phyloP scores from a whole-genome alignment of 1,140 invertebrate genomes.

The Lepidurus apus region DNA sequence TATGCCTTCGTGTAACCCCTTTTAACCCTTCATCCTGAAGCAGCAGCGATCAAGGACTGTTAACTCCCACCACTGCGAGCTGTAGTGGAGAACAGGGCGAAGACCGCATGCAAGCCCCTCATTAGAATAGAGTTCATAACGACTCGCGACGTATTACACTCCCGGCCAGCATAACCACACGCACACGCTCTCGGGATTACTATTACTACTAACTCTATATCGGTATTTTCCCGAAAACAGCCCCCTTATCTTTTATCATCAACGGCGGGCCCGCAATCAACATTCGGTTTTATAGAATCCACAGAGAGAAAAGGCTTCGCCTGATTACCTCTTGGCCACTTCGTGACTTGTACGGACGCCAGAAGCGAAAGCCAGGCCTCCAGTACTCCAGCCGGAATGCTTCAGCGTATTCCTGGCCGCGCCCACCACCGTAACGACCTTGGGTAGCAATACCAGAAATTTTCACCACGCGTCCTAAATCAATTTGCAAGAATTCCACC shows the following conservation, averaged over 20 bases:
- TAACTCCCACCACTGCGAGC: too few relatives aligned
- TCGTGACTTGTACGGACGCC: slow-evolving; percentile 60
- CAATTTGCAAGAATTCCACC: slow-evolving; percentile 69
- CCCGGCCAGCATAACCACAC: not conserved
- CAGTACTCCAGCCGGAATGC: slow-evolving; percentile 69
- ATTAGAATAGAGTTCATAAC: not conserved
- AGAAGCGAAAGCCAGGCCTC: slow-evolving; percentile 55
- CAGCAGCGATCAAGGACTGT: too few relatives aligned
- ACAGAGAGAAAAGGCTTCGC: slow-evolving; percentile 42
- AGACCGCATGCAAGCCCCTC: not conserved
- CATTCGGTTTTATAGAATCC: slow-evolving; percentile 5
- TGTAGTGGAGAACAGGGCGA: not conserved
- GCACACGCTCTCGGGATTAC: not conserved
- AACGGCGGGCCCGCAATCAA: slow-evolving; percentile 40
- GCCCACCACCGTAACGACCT: slow-evolving; percentile 69
- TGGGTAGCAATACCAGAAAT: slow-evolving; percentile 70
- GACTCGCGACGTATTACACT: not conserved
- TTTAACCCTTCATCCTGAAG: too few relatives aligned
- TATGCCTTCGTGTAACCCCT: not conserved
- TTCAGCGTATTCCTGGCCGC: slow-evolving; percentile 69
- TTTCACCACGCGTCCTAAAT: slow-evolving; percentile 58
- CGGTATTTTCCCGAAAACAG: not conserved
- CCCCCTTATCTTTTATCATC: slow-evolving; percentile 48
- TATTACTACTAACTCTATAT: not conserved
- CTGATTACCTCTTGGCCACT: slow-evolving; percentile 60